Conservation (phyloP, 2,888 invertebrate species). For the Julus scandinavius region DNA sequence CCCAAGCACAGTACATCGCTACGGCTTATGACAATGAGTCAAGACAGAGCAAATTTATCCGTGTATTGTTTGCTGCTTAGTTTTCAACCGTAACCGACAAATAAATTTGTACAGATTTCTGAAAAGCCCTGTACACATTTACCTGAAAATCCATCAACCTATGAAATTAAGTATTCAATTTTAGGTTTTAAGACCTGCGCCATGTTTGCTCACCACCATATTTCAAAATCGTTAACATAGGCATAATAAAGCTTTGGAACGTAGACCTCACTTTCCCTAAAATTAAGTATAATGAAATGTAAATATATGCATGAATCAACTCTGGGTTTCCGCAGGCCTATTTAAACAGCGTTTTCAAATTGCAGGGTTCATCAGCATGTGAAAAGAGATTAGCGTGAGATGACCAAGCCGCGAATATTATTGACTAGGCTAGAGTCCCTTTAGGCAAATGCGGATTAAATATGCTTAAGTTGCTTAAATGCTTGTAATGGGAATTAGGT, state of each 20-base stretch:
- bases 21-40: background rate
- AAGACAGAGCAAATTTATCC: background rate
- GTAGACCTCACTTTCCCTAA: background rate
- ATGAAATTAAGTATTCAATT: background rate
- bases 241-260: background rate
- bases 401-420: background rate
- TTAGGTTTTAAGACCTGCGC: background rate
- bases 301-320: background rate
- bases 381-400: background rate
- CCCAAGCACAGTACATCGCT: no score
- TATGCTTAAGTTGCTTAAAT: background rate
- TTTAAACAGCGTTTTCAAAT: background rate
- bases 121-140: no score
- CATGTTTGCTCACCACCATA: background rate
- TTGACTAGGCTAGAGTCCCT: background rate
- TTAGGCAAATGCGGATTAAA: background rate
- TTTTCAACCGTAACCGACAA: no score
- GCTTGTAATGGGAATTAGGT: background rate
- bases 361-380: conserved; percentile 19
- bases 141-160: no score
- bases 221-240: background rate
- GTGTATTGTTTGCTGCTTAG: no score
- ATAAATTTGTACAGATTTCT: no score
- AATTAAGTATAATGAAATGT: conserved; percentile 42
- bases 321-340: background rate